Conservation (phyloP, 2,888 invertebrate species). For the Meandrusa payeni region DNA sequence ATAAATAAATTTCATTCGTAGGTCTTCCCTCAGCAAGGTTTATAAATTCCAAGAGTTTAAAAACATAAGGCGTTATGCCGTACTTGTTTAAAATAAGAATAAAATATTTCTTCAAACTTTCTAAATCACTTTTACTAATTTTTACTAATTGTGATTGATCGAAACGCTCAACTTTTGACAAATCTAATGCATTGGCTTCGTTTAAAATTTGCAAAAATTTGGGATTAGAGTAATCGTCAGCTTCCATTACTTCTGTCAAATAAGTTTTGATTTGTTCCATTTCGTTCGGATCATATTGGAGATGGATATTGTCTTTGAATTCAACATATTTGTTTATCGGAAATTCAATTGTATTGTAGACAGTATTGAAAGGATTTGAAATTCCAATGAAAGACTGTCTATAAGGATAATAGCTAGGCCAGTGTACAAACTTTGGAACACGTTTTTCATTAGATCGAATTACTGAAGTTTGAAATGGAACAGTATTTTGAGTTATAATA, state of each 20-base stretch:
- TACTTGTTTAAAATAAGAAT: slow-evolving; percentile 14
- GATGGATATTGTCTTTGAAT: slow-evolving; percentile 2
- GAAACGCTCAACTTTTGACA: slow-evolving; percentile 4
- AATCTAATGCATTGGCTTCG: slow-evolving; percentile 8
- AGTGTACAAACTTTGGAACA: not conserved
- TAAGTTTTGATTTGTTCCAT: not conserved
- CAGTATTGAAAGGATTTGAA: not conserved
- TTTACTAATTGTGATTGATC: slow-evolving; percentile 7
- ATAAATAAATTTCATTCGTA: slow-evolving; percentile 6
- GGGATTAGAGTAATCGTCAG: slow-evolving; percentile 6
- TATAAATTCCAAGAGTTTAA: slow-evolving; percentile 17
- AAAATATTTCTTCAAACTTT: slow-evolving; percentile 13
- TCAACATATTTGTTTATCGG: not conserved
- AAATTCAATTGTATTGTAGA: not conserved
- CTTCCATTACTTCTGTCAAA: slow-evolving; percentile 4
- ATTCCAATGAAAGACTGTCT: not conserved
- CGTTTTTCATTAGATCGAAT: not conserved
- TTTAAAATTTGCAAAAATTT: slow-evolving; percentile 3
- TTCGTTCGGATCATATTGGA: not conserved
- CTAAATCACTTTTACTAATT: slow-evolving; percentile 3
- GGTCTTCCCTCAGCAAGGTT: slow-evolving; percentile 14
- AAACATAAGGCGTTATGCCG: slow-evolving; percentile 13
- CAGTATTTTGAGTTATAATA: not conserved
- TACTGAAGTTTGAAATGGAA: not conserved
- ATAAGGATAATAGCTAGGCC: not conserved